Base-by-base conservation (phyloP, 2,797 vertebrate genomes). In the Poliocrania exsul region DNA sequence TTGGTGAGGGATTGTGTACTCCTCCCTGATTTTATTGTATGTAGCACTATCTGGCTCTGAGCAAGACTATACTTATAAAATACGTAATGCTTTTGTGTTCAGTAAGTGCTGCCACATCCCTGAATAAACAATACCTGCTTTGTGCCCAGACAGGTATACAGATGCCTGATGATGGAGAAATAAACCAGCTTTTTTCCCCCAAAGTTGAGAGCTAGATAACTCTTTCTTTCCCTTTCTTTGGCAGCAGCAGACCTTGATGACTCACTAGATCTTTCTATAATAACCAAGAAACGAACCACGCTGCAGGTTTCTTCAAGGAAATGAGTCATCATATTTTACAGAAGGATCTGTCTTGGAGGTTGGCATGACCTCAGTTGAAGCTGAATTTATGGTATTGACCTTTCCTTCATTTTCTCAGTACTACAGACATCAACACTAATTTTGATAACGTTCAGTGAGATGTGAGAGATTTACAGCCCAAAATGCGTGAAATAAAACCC, bases 391-490 rank as follows among this genome's bases (percentile, higher is more conserved):
- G 23, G 13, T 65, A 84, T 38, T 81, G 91, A 88, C 65, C 72
- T 90, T 96, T 86, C 62, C 42, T 87, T 88, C 33, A 90, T 95
- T 74, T 91, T 93, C 72, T 58, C 38, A 86, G 28, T 70, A 62
- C 40, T 81, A 86, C 40, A 81, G 86, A 81, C 21, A 84, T 81
- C 51, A 86, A 81, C 20, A 28, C 38, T 81, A 79, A 84, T 91
- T 88, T 88, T 90, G 44, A 54, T 70, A 79, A 75, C 50, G 54
- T 79, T 95, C 73, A 71, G 54, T 70, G 77, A 86, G 47, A 84
- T 46, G 21, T n/a, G 65, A 93, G 70, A 88, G 65, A 72, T 84
- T 90, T 86, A 86, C 40, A 86, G 66, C 17, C 11, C 31, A 31
- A 92, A 75, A 72, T 35, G n/a, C 49, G 49, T 80, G 56, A 92